phyloP scores from a whole-genome alignment of 1,140 invertebrate species.

The Drosophila seguyi region DNA sequence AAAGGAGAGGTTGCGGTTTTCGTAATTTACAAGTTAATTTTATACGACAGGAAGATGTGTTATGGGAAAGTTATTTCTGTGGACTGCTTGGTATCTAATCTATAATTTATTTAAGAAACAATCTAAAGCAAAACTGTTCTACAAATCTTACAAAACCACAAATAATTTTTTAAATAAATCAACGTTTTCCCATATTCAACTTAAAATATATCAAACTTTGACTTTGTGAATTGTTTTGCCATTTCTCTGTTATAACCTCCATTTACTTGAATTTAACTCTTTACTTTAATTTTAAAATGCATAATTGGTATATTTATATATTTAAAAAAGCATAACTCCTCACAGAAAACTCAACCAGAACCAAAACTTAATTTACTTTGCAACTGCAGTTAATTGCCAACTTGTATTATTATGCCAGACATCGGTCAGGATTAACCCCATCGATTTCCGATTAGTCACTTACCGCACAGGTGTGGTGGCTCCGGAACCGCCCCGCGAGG shows the following conservation, averaged over 20 bases:
- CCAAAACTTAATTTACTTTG: neutral
- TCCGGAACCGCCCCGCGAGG: constrained; percentile 89
- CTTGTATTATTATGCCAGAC: neutral
- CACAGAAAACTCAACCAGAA: neutral
- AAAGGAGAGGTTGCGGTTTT: constrained; percentile 1
- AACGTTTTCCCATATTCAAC: no score
- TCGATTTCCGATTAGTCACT: constrained; percentile 30
- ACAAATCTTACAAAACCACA: no score
- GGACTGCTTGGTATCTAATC: no score
- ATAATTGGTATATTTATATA: neutral
- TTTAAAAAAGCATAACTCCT: neutral
- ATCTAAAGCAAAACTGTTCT: no score
- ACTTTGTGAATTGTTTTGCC: no score
- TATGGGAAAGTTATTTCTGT: neutral
- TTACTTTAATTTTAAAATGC: no score
- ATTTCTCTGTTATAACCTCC: no score
- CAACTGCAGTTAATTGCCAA: neutral
- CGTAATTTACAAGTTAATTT: constrained; percentile 1
- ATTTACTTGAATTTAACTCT: no score
- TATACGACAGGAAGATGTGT: neutral
- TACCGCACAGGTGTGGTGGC: constrained; percentile 94
- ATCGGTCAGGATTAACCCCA: neutral
- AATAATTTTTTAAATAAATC: no score
- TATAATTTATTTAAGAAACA: no score
- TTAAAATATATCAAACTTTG: no score